Percentiles rank a stretch among this genome's conserved stretches.
These are phyloP conservation scores for Drosophila ambigua DNA, from an alignment of 1,140 invertebrate species.

Conservation along the genomic window DNA sequence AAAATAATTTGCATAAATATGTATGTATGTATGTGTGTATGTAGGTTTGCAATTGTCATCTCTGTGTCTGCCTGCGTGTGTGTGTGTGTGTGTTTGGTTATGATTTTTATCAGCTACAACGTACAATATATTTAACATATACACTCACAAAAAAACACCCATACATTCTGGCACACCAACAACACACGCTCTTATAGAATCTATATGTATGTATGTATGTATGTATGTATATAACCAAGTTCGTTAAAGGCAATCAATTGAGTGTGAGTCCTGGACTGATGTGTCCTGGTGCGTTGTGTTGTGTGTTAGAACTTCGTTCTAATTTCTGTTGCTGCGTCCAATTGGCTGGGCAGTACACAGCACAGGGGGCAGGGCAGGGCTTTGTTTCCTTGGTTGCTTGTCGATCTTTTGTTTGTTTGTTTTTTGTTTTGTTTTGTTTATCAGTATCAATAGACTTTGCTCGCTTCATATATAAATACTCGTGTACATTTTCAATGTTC, in stretches of 20 bases:
- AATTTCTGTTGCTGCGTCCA: too few relatives aligned
- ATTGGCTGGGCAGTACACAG: too few relatives aligned
- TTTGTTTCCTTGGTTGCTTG: too few relatives aligned
- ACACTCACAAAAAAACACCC: conserved; percentile 11
- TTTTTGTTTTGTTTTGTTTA: conserved; percentile 1
- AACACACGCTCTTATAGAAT: conserved; percentile 20
- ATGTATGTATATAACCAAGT: conserved; percentile 28
- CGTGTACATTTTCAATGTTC: conserved; percentile 89
- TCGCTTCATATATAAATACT: conserved; percentile 49
- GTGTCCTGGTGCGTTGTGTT: too few relatives aligned
- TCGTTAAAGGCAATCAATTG: conserved; percentile 40
- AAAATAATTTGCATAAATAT: conserved; percentile 64
- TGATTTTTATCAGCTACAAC: conserved; percentile 39
- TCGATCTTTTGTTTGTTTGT: neutral
- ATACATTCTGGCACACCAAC: conserved; percentile 1
- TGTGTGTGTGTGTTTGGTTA: neutral
- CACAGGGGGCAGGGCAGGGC: too few relatives aligned
- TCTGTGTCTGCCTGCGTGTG: conserved; percentile 6
- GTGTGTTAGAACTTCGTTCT: too few relatives aligned
- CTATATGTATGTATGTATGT: conserved; percentile 16
- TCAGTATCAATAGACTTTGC: conserved; percentile 1
- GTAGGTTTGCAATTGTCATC: conserved; percentile 19
- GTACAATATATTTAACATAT: conserved; percentile 21
- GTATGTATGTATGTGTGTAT: conserved; percentile 26
- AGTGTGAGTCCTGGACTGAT: conserved; percentile 15